Evolutionary conservation across 2,888 invertebrate genomes (phyloP).

Genomic region (Selenia dentaria): DNA sequence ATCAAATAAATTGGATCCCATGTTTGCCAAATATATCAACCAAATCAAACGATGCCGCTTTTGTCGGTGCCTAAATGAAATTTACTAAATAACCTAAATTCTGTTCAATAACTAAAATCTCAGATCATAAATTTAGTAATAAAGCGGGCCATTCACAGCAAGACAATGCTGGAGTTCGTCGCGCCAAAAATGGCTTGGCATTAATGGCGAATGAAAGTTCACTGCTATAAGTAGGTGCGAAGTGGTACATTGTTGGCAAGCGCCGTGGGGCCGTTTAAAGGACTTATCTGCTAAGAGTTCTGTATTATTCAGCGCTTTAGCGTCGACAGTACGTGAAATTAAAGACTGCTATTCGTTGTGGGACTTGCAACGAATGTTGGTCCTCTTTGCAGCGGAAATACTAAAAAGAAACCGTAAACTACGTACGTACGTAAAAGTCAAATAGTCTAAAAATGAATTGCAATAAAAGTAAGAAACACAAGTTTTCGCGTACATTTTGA

Average conservation of each 20-base stretch:
- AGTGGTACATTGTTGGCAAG: slow-evolving; percentile 28
- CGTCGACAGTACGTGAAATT: slow-evolving; percentile 23
- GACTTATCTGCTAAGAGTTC: slow-evolving; percentile 40
- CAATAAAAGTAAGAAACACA: too few relatives aligned
- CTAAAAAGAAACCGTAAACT: too few relatives aligned
- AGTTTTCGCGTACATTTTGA: too few relatives aligned
- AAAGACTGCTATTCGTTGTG: slow-evolving; percentile 19
- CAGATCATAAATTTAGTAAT: slow-evolving; percentile 6
- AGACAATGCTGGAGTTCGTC: slow-evolving; percentile 14
- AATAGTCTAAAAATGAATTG: too few relatives aligned
- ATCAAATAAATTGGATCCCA: slow-evolving; percentile 9
- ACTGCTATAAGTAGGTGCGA: slow-evolving; percentile 38
- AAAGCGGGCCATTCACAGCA: slow-evolving; percentile 1
- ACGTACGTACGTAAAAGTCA: too few relatives aligned
- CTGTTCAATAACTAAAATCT: slow-evolving; percentile 2
- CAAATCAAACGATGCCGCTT: slow-evolving; percentile 11
- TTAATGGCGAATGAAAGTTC: slow-evolving; percentile 35
- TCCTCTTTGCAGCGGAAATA: not conserved
- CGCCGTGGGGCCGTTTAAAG: slow-evolving; percentile 33
- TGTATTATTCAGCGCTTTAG: slow-evolving; percentile 40
- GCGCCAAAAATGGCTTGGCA: slow-evolving; percentile 14
- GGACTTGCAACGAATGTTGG: slow-evolving; percentile 1
- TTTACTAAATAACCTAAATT: not conserved
- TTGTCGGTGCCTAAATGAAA: not conserved
- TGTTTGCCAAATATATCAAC: slow-evolving; percentile 4